Evolutionary conservation across 2,113 vertebrate genomes (phyloP).

Genomic region (Henicopernis longicauda): DNA sequence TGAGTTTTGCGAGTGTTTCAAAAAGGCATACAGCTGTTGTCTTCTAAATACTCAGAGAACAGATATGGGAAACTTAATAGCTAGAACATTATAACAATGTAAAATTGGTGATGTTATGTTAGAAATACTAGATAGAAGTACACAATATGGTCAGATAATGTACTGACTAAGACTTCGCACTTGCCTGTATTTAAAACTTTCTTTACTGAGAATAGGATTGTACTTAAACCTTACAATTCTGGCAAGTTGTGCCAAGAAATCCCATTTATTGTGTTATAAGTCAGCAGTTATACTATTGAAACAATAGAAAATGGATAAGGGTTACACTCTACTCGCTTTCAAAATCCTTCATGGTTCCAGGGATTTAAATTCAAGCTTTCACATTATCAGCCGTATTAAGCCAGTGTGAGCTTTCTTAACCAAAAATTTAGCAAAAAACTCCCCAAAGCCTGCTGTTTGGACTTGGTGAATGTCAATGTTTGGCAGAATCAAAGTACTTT

Average conservation of each 20-base stretch:
- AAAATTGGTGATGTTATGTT: background rate
- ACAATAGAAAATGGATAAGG: background rate
- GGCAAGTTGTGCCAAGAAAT: background rate
- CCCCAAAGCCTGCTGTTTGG: background rate
- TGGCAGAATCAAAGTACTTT: background rate
- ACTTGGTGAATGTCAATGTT: background rate
- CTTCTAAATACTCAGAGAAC: background rate
- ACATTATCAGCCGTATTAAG: background rate
- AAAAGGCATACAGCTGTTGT: background rate
- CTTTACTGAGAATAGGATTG: background rate
- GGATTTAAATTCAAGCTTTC: background rate
- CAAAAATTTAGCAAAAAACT: background rate
- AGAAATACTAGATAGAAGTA: background rate
- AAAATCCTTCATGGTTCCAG: background rate
- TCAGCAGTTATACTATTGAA: background rate
- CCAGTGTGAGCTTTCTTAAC: background rate
- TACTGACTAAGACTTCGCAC: background rate
- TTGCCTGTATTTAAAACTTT: background rate
- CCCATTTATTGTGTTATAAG: background rate
- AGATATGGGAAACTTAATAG: background rate
- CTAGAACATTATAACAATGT: background rate
- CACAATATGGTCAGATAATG: background rate
- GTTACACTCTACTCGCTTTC: background rate
- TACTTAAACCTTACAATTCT: background rate
- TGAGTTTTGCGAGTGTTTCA: background rate